These are phyloP conservation scores for Tolmerus cingulatus DNA, from an alignment of 2,888 invertebrate genomes.

Conservation along the genomic window DNA sequence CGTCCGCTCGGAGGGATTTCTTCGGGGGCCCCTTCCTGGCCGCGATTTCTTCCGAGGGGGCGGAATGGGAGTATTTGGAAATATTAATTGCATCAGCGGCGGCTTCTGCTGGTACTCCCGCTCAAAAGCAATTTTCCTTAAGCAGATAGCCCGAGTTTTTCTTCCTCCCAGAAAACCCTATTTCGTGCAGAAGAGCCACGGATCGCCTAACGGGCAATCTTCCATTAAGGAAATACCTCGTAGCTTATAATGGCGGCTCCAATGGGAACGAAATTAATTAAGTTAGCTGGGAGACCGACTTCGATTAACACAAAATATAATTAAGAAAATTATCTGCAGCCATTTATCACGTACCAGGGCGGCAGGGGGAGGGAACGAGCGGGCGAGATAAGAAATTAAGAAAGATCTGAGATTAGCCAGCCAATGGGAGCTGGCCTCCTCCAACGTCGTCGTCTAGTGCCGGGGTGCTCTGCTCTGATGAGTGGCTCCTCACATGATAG, in stretches of 20 bases:
- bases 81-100: constrained; percentile 11
- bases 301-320: constrained; percentile 51
- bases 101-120: neutral
- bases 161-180: constrained; percentile 20
- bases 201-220: constrained; percentile 23
- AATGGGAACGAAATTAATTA: constrained; percentile 50
- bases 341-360: constrained; percentile 48
- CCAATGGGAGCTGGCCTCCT: neutral
- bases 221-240: constrained; percentile 42
- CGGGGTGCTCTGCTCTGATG: neutral
- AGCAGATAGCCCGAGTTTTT: constrained; percentile 16
- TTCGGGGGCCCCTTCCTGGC: neutral
- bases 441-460: neutral
- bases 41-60: neutral
- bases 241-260: constrained; percentile 42
- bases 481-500: constrained; percentile 27
- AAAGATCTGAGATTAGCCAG: constrained; percentile 36
- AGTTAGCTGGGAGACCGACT: constrained; percentile 50
- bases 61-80: neutral
- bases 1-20: neutral
- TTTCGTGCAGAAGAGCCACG: constrained; percentile 7
- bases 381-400: constrained; percentile 38
- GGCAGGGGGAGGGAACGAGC: neutral
- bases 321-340: constrained; percentile 51
- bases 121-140: constrained; percentile 24